These are phyloP conservation scores for Glaucomys volans DNA, from an alignment of 2,113 vertebrate species.

Conservation along the genomic window DNA sequence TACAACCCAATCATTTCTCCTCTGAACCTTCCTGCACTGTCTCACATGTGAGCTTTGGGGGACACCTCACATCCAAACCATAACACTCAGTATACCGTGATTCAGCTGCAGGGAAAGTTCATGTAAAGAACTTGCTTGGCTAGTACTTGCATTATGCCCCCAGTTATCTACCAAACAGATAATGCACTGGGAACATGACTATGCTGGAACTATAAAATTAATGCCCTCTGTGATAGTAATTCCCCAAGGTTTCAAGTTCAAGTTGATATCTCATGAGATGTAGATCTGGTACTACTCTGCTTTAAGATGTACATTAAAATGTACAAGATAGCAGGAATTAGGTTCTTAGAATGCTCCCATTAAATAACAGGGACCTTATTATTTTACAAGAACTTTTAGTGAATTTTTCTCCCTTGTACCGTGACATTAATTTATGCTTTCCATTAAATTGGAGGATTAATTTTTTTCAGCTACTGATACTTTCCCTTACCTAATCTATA, in stretches of 20 bases:
- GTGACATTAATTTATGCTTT: neutral
- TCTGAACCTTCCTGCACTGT: no score
- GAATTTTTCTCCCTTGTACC: neutral
- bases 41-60: no score
- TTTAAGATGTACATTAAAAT: constrained; percentile 18
- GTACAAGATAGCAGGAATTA: neutral
- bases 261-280: neutral
- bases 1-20: no score
- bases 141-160: neutral
- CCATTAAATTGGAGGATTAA: neutral
- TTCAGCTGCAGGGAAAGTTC: neutral
- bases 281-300: neutral
- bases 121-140: neutral
- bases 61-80: no score
- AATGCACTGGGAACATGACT: neutral
- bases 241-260: neutral
- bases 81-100: neutral
- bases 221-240: neutral
- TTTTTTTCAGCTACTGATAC: constrained; percentile 36
- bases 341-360: neutral
- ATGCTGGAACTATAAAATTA: neutral
- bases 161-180: neutral
- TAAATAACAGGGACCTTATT: neutral
- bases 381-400: neutral
- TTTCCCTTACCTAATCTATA: constrained; percentile 2